Conservation (phyloP, 2,888 invertebrate genomes). For the Eupithecia tripunctaria region DNA sequence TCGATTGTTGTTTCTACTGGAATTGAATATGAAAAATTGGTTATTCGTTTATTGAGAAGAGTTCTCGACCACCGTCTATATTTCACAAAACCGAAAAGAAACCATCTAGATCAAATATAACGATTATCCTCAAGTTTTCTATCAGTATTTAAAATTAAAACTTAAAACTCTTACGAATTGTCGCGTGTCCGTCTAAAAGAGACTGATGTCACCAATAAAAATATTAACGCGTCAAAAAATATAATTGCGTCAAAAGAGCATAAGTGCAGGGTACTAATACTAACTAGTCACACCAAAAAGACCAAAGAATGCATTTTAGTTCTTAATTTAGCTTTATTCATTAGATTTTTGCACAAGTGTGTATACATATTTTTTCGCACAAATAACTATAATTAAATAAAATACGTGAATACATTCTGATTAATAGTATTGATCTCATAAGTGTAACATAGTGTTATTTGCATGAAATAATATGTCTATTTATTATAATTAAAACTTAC, state of each 20-base stretch:
- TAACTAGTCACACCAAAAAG: constrained; percentile 46
- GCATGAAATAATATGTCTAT: not conserved
- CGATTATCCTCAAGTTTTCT: not conserved
- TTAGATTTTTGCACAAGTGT: constrained; percentile 40
- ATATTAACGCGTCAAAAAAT: not conserved
- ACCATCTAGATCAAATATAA: not conserved
- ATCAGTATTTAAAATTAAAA: not conserved
- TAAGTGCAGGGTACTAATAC: constrained; percentile 54
- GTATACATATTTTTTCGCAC: constrained; percentile 38
- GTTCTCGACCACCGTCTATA: not conserved
- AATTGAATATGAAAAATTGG: not conserved
- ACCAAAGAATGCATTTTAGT: constrained; percentile 20
- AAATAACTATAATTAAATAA: constrained; percentile 18
- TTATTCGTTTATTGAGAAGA: not conserved
- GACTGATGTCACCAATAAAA: constrained; percentile 55
- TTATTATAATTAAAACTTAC: not conserved
- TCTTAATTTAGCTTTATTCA: constrained; percentile 25
- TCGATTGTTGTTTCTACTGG: not conserved
- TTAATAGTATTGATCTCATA: constrained; percentile 27
- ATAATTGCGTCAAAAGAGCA: not conserved
- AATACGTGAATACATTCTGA: constrained; percentile 17
- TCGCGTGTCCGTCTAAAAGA: constrained; percentile 54
- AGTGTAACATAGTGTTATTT: not conserved
- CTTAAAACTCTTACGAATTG: not conserved
- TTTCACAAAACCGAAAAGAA: not conserved